Base-by-base conservation (phyloP, 1,140 invertebrate species). In the Bombus confusus region DNA sequence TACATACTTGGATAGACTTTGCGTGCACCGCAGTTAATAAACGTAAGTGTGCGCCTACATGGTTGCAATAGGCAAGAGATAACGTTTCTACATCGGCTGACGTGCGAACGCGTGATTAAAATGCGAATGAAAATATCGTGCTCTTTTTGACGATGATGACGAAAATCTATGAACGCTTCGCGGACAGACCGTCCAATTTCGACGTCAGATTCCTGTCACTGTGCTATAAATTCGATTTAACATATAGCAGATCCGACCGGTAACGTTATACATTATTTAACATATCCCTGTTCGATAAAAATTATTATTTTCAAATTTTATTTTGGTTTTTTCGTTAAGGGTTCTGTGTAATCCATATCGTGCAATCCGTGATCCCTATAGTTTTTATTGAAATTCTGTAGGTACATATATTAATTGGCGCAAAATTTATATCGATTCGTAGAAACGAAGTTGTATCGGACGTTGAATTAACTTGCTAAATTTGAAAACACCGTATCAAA, bases 1-100 rank as follows among this genome's bases (percentile, higher is more conserved):
- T 52, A 52, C 47, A 52, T 22, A 52, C 47, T 52, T 52, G 47
- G 6, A 52, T 74, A 52, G 69, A 47, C 22, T 57, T 88, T 68
- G 69, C 87, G 71, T 72, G 64, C 73, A 43, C 47, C n/a, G 25
- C 64, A 73, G 88, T 86, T 89, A 89, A 89, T 88, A 88, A 82
- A 86, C 88, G 73, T 76, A 86, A 86, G 79, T 88, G 75, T 82
- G 85, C 47, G 47, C 68, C 64, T 69, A 64, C 66, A 52, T 18
- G 57, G 73, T 87, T 88, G 85, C 87, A 83, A 82, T 62, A 71
- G 73, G 62, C 80, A 39, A 39, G 34, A 41, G 69, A 86, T 83
- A 86, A 78, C 85, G 74, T 77, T 72, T 41, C 68, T n/a, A 8
- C 39, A 72, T 69, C 13, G 79, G 52, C 22, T 78, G 86, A 89